These are phyloP conservation scores for Mythimna vitellina DNA, from an alignment of 2,888 invertebrate genomes.

Conservation along the genomic window DNA sequence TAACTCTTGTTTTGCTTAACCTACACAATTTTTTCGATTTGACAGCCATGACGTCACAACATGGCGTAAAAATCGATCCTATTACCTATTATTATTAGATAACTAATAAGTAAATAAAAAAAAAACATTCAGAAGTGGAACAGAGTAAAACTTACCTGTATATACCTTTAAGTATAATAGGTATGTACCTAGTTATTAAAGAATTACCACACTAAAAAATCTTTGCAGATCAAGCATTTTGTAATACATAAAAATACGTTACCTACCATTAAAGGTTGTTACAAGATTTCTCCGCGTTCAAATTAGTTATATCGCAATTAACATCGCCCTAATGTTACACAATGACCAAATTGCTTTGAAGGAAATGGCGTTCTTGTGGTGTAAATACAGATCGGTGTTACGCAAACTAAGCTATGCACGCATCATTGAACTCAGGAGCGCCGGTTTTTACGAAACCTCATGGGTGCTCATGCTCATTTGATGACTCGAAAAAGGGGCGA, in stretches of 20 bases:
- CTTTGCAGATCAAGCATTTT: not conserved
- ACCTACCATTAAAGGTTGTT: not conserved
- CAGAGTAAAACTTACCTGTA: too few relatives aligned
- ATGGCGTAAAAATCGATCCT: too few relatives aligned
- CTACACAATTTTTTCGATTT: too few relatives aligned
- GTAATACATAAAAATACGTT: not conserved
- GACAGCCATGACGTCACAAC: too few relatives aligned
- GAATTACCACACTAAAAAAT: not conserved
- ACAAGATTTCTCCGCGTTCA: constrained; percentile 2
- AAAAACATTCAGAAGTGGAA: too few relatives aligned
- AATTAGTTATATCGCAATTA: constrained; percentile 26
- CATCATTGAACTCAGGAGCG: not conserved
- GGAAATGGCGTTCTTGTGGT: not conserved
- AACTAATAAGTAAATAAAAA: too few relatives aligned
- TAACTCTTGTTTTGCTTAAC: too few relatives aligned
- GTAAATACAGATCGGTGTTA: not conserved
- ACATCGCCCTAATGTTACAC: constrained; percentile 11
- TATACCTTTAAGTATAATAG: too few relatives aligned
- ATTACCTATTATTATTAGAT: too few relatives aligned
- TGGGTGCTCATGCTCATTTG: too few relatives aligned
- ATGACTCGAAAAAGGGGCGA: too few relatives aligned
- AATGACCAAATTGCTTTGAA: constrained; percentile 10
- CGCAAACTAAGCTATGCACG: constrained; percentile 4
- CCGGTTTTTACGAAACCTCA: too few relatives aligned
- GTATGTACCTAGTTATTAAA: not conserved